These are phyloP conservation scores for Drepana falcataria DNA, from an alignment of 2,888 invertebrate species.

Conservation along the genomic window DNA sequence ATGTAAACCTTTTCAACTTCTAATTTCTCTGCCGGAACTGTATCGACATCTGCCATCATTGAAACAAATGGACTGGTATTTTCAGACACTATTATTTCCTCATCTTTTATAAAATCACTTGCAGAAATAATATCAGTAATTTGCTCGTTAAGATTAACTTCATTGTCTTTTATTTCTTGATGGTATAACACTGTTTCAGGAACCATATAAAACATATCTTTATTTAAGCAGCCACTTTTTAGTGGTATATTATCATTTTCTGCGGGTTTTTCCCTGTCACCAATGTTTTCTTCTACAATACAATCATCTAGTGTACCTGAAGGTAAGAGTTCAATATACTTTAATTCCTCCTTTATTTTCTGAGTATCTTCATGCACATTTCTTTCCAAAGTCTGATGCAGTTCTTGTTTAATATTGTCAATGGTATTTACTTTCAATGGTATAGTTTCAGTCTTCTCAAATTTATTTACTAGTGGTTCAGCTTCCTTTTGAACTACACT, in stretches of 20 bases:
- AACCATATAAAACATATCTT: background rate
- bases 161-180: background rate
- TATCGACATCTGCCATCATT: slow-evolving; percentile 29
- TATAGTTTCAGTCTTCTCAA: background rate
- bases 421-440: background rate
- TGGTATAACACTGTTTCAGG: background rate
- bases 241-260: background rate
- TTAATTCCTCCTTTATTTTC: background rate
- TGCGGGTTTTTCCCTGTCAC: background rate
- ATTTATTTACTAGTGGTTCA: background rate
- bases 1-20: slow-evolving; percentile 20
- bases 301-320: background rate
- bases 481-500: background rate
- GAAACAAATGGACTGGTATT: slow-evolving; percentile 52
- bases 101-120: slow-evolving; percentile 17
- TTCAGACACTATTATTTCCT: slow-evolving; percentile 45
- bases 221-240: background rate
- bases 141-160: background rate
- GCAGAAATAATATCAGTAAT: background rate
- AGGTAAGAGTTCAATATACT: background rate
- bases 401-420: background rate
- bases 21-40: slow-evolving; percentile 8
- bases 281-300: background rate
- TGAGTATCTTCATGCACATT: no score
- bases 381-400: background rate